Conservation (phyloP, 2,113 vertebrate genomes). For the Nesoenas mayeri region DNA sequence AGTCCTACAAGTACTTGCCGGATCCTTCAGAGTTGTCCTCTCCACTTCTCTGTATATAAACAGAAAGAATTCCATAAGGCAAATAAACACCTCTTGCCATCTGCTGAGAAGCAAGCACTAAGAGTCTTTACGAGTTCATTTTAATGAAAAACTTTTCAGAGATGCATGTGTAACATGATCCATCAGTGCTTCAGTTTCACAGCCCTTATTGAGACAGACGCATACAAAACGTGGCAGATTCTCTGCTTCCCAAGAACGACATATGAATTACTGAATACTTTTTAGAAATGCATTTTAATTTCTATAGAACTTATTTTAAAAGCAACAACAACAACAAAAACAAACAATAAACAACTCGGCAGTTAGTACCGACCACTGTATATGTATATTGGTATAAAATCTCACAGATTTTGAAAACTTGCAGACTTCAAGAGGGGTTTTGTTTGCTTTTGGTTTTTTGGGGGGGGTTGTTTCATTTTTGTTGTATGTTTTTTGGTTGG, state of each 20-base stretch:
- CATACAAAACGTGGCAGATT: not conserved
- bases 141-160: conserved; percentile 57
- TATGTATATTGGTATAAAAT: not conserved
- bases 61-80: conserved; percentile 35
- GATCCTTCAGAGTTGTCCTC: not conserved
- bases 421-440: conserved; percentile 42
- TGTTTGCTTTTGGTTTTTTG: not conserved
- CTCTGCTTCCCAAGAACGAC: not conserved
- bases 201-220: not conserved
- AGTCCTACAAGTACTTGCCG: not conserved
- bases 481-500: too few relatives aligned
- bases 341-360: not conserved
- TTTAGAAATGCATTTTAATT: conserved; percentile 35
- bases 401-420: not conserved
- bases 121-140: conserved; percentile 34
- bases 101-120: conserved; percentile 28
- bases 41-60: conserved; percentile 2
- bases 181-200: not conserved
- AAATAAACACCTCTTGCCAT: conserved; percentile 66
- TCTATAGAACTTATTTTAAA: not conserved
- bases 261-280: not conserved
- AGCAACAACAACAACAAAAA: not conserved
- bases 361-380: not conserved
- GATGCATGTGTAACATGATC: not conserved
- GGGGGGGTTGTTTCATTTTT: too few relatives aligned